A percentile compares a stretch with the other conserved stretches of the same genome.
Conservation (phyloP, 2,888 invertebrate species). For the Bombylius major region DNA sequence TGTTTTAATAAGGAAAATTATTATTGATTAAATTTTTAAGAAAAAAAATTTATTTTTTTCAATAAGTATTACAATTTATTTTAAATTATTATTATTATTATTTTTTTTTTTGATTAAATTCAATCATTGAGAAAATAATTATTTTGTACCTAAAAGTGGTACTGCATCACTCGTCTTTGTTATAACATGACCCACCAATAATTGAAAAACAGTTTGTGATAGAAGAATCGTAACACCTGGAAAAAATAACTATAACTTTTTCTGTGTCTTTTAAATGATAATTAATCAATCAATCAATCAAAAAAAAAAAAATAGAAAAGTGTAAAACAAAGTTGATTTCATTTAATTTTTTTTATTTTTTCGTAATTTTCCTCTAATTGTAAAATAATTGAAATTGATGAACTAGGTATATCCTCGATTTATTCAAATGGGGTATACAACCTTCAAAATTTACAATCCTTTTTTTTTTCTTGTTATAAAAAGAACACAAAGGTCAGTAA, state of each 20-base stretch:
- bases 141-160: slow-evolving; percentile 81
- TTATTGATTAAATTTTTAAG: too few relatives aligned
- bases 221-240: slow-evolving; percentile 98
- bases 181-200: slow-evolving; percentile 98
- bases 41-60: too few relatives aligned
- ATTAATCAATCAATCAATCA: too few relatives aligned
- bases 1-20: too few relatives aligned
- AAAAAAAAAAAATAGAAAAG: too few relatives aligned
- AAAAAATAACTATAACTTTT: slow-evolving; percentile 37
- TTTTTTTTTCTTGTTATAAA: too few relatives aligned
- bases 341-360: neutral
- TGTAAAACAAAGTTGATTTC: neutral
- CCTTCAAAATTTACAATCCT: too few relatives aligned
- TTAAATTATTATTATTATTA: neutral
- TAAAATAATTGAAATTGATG: too few relatives aligned
- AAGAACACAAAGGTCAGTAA: too few relatives aligned
- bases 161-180: slow-evolving; percentile 99
- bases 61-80: too few relatives aligned
- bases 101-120: slow-evolving; percentile 6
- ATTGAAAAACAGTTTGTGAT: slow-evolving; percentile 98
- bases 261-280: neutral
- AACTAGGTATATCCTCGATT: too few relatives aligned
- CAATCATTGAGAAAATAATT: neutral
- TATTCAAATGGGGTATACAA: too few relatives aligned
- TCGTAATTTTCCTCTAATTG: neutral